Conservation (phyloP, 2,888 invertebrate genomes). For the Limnephilus auricula region DNA sequence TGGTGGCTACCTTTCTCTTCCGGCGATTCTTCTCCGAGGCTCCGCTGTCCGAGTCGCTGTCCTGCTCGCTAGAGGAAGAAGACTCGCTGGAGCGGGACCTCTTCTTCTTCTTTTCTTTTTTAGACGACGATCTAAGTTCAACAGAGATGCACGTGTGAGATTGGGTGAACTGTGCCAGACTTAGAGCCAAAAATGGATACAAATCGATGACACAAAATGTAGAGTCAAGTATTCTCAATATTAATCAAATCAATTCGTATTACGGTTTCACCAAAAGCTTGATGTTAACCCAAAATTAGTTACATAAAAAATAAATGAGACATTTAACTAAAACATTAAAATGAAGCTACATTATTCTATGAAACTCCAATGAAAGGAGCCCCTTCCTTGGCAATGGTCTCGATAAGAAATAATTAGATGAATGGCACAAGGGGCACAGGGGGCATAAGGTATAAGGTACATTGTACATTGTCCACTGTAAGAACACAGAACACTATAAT, state of each 20-base stretch:
- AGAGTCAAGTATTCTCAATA: not conserved
- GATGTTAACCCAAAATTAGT: not conserved
- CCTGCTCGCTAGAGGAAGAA: conserved; percentile 74
- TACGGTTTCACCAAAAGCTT: not conserved
- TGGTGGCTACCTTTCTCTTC: conserved; percentile 63
- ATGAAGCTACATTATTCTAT: not conserved
- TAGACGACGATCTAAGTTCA: conserved; percentile 61
- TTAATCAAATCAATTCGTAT: not conserved
- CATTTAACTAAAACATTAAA: not conserved
- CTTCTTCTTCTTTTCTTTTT: conserved; percentile 75
- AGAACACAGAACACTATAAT: conserved; percentile 49
- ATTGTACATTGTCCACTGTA: conserved; percentile 35
- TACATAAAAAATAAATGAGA: not conserved
- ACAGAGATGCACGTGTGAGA: conserved; percentile 41
- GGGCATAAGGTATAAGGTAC: not conserved
- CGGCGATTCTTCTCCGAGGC: conserved; percentile 70
- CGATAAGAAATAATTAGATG: not conserved
- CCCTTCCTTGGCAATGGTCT: not conserved
- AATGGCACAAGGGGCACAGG: not conserved
- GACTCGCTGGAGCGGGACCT: conserved; percentile 78
- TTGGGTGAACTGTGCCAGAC: not conserved
- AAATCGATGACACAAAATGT: conserved; percentile 13
- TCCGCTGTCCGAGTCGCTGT: conserved; percentile 71
- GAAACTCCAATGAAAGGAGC: not conserved
- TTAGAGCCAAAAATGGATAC: conserved; percentile 30